A percentile compares a stretch with the other conserved stretches of the same genome.
Conservation (phyloP, 2,888 invertebrate species). For the Germaria angustata region DNA sequence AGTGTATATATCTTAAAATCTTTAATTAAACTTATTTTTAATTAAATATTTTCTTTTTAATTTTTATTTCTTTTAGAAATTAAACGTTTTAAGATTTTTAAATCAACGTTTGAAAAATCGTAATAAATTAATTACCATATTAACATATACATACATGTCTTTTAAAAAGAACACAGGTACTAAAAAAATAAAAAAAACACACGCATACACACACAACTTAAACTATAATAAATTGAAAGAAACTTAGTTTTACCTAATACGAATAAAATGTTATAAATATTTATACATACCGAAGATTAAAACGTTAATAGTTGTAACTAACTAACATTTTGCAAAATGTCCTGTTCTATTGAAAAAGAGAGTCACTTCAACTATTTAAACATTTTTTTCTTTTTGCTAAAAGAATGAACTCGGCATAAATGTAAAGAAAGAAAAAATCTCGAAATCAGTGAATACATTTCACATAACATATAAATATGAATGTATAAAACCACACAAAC, state of each 20-base stretch:
- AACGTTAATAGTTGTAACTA: no score
- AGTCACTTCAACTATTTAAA: no score
- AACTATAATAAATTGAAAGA: slow-evolving; percentile 20
- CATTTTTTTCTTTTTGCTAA: neutral
- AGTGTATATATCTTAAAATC: slow-evolving; percentile 26
- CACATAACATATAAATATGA: slow-evolving; percentile 23
- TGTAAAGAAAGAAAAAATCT: neutral
- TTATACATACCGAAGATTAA: no score
- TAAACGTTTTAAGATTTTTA: slow-evolving; percentile 62
- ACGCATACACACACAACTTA: slow-evolving; percentile 50
- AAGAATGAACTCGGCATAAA: neutral
- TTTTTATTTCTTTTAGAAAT: slow-evolving; percentile 35
- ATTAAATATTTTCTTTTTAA: slow-evolving; percentile 10
- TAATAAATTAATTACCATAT: slow-evolving; percentile 7
- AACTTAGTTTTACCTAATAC: slow-evolving; percentile 58
- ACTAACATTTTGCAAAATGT: neutral
- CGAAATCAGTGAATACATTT: slow-evolving; percentile 12
- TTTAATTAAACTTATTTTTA: slow-evolving; percentile 27
- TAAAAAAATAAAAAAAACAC: slow-evolving; percentile 31
- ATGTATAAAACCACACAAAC: slow-evolving; percentile 2
- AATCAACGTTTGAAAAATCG: slow-evolving; percentile 49
- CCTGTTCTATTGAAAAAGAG: neutral
- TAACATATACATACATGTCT: slow-evolving; percentile 52
- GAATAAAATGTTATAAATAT: no score
- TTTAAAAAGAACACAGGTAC: slow-evolving; percentile 64